Base-by-base conservation (phyloP, 2,113 vertebrate genomes). In the Bostrychus sinensis region DNA sequence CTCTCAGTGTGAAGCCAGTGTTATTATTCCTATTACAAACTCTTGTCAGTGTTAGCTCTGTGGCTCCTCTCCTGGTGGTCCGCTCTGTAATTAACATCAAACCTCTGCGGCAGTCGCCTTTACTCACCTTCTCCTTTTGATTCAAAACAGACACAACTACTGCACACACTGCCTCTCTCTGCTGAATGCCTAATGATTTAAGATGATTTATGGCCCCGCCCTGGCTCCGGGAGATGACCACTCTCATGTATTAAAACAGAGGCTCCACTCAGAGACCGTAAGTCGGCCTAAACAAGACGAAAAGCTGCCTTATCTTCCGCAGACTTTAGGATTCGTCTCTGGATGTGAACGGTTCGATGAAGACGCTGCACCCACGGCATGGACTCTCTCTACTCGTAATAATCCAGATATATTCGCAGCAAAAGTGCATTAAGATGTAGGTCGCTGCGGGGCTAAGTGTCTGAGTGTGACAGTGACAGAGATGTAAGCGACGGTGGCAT, bases 231-330 rank as follows among this genome's bases (percentile, higher is more conserved):
- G 74, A 62, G 63, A 62, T 17, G 54, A 42, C 67, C 87, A 90
- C 89, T 90, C 83, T 85, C 50, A 72, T 79, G 81, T 91, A 91
- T 91, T 90, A 91, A 86, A 55, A 81, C 69, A 71, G 62, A 74
- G 55, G 19, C 62, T 72, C 41, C 66, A 26, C 57, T 36, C 0
- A 37, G 26, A 34, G 57, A 42, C 28, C 26, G 41, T 20, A 60
- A 70, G 78, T 62, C 62, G 62, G 51, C 60, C 82, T 69, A 69
- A 83, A 85, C 60, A 53, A 70, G 61, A 48, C 32, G 16, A 68
- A 70, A 72, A 78, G 70, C 72, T 78, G 56, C 23, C 41, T 5
- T 16, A 16, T 65, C 41, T 46, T 32, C 37, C 17, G 41, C 42
- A 11, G 61, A 59, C 65, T 58, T 46, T 32, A 38, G 46, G 32